Percentiles rank a stretch among this genome's conserved stretches.
These are phyloP conservation scores for Spongia lamella DNA, from an alignment of 37 sponge, comb jelly and placozoan genomes.

Conservation along the genomic window DNA sequence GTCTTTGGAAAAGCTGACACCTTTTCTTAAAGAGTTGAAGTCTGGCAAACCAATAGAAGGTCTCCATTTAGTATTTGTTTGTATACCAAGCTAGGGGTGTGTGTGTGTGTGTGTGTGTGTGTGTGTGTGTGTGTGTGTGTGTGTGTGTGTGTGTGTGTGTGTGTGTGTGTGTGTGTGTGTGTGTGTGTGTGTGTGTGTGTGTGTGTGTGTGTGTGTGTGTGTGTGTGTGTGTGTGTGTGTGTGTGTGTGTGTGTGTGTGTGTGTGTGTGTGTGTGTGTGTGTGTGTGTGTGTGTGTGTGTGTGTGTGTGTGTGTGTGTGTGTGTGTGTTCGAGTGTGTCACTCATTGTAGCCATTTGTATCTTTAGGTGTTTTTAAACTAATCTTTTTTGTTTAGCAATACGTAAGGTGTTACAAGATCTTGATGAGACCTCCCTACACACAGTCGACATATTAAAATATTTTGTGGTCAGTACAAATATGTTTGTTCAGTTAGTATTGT, in stretches of 20 bases:
- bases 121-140: conserved; percentile 6
- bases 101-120: neutral
- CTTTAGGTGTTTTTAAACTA: neutral
- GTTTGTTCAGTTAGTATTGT: neutral
- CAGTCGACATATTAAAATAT: conserved; percentile 67
- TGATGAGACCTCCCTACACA: conserved; percentile 73
- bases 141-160: conserved; percentile 12
- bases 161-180: conserved; percentile 6
- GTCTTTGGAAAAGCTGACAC: conserved; percentile 56
- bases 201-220: conserved; percentile 13
- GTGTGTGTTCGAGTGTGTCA: too few relatives aligned
- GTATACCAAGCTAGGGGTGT: neutral
- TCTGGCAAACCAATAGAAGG: conserved; percentile 64
- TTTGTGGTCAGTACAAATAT: conserved; percentile 64
- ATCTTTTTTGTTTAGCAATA: conserved; percentile 35
- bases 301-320: too few relatives aligned
- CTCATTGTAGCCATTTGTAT: neutral
- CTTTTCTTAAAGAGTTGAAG: conserved; percentile 76
- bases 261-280: too few relatives aligned
- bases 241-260: neutral
- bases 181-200: conserved; percentile 10
- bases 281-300: too few relatives aligned
- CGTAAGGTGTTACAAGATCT: conserved; percentile 69
- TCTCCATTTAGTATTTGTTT: conserved; percentile 2
- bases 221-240: neutral